Evolutionary conservation across 2,888 invertebrate species (phyloP).

Genomic region (Diaphora mendica): DNA sequence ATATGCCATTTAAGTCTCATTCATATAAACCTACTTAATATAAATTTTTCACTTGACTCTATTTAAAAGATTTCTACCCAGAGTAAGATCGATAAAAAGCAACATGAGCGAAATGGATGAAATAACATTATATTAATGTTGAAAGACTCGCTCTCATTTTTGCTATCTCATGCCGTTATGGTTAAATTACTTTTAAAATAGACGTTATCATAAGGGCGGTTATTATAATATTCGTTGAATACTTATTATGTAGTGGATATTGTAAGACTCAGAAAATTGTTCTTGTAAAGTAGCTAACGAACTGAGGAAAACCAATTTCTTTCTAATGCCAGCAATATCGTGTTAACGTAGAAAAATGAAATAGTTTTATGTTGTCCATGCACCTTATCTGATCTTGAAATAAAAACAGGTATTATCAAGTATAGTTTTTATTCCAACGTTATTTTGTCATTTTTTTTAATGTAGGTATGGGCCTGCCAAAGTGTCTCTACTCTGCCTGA

Average conservation of each 20-base stretch:
- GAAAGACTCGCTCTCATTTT: background rate
- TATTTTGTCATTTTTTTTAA: no score
- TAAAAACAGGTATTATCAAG: background rate
- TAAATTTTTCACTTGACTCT: background rate
- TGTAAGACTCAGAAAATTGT: background rate
- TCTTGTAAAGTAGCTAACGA: background rate
- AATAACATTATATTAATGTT: background rate
- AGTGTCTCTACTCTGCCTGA: no score
- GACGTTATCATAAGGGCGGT: conserved; percentile 1
- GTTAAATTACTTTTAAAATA: conserved; percentile 3
- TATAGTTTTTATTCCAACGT: background rate
- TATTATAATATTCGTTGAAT: background rate
- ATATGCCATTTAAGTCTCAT: background rate
- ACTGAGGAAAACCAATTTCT: background rate
- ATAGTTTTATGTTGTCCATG: background rate
- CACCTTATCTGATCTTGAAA: background rate
- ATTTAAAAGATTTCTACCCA: background rate
- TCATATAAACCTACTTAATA: background rate
- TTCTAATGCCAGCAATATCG: background rate
- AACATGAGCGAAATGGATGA: background rate
- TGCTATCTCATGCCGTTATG: background rate
- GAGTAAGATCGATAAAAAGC: background rate
- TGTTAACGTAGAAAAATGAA: background rate
- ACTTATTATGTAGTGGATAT: background rate
- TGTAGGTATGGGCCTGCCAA: no score